Percentiles rank a stretch among this genome's conserved stretches.
Evolutionary conservation across 2,113 vertebrate species (phyloP).

Genomic region (Podocnemis expansa): DNA sequence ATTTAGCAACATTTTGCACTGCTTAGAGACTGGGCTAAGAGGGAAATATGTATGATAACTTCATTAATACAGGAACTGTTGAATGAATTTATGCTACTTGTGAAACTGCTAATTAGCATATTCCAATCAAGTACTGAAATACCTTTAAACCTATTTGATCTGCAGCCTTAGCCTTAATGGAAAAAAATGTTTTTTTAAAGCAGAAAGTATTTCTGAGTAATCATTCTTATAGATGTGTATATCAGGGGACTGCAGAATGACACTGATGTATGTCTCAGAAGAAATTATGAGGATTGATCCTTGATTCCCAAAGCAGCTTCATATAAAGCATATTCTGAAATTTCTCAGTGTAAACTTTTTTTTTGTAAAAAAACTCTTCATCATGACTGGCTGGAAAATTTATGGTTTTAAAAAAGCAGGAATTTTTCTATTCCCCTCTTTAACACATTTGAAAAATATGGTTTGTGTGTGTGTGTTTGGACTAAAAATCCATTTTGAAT

Average conservation of each 20-base stretch:
- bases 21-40: background rate
- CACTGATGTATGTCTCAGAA: background rate
- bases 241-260: background rate
- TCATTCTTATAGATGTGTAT: background rate
- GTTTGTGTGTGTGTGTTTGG: background rate
- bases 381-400: background rate
- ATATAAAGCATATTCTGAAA: background rate
- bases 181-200: background rate
- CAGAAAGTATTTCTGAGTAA: background rate
- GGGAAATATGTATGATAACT: background rate
- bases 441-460: background rate
- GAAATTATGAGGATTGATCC: background rate
- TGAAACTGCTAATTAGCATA: background rate
- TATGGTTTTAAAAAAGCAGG: background rate
- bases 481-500: conserved; percentile 32
- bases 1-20: background rate
- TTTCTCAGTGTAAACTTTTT: background rate
- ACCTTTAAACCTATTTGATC: background rate
- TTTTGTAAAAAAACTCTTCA: background rate
- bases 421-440: background rate
- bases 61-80: background rate
- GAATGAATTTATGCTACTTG: background rate
- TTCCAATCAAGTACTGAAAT: conserved; percentile 13
- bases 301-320: conserved; percentile 18
- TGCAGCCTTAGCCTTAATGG: background rate